Percentiles rank a stretch among this genome's conserved stretches.
Conservation (phyloP, 2,888 invertebrate species). For the Lamproptera curius region DNA sequence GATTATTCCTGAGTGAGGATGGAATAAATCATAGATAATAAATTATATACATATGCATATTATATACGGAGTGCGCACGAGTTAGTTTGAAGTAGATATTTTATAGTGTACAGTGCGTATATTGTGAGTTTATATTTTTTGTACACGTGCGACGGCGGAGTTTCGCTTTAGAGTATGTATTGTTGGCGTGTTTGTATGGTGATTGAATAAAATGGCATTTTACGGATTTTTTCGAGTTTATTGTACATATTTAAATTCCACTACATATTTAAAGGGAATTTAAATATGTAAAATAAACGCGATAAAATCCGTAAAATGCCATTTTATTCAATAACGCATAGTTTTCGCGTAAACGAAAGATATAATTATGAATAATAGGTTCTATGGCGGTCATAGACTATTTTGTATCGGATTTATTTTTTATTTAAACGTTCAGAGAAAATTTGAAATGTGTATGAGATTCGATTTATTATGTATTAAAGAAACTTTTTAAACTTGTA, state of each 20-base stretch:
- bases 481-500: too few species aligned
- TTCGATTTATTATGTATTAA: too few species aligned
- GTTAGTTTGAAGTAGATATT: slow-evolving; percentile 42
- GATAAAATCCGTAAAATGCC: too few species aligned
- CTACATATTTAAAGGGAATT: background rate
- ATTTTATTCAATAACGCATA: too few species aligned
- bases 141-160: slow-evolving; percentile 20
- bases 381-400: slow-evolving; percentile 12
- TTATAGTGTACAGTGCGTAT: slow-evolving; percentile 27
- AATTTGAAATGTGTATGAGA: background rate
- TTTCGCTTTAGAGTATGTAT: slow-evolving; percentile 1
- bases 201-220: too few species aligned
- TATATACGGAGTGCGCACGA: slow-evolving; percentile 42
- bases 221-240: too few species aligned
- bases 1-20: slow-evolving; percentile 51
- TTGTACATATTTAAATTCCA: too few species aligned
- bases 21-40: slow-evolving; percentile 28
- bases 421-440: background rate
- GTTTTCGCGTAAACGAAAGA: too few species aligned
- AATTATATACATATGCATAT: slow-evolving; percentile 30
- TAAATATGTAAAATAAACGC: too few species aligned
- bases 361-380: too few species aligned
- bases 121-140: slow-evolving; percentile 33
- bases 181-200: too few species aligned
- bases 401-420: background rate